These are phyloP conservation scores for Limnodromus scolopaceus DNA, from an alignment of 2,797 vertebrate genomes.

Conservation along the genomic window DNA sequence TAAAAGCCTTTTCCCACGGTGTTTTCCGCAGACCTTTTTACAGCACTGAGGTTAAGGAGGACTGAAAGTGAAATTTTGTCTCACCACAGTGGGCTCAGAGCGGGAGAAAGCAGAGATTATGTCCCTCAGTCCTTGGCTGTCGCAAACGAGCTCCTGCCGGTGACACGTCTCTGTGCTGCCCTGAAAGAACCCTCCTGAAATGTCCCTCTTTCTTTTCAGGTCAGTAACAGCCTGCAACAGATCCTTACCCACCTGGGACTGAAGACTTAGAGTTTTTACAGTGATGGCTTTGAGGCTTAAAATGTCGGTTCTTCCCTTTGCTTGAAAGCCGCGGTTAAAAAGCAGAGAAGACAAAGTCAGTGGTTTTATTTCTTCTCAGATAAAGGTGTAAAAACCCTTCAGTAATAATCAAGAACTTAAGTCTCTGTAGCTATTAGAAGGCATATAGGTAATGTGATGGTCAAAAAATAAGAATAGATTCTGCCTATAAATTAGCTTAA, in stretches of 20 bases:
- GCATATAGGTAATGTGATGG: not conserved
- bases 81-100: accelerated
- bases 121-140: not conserved
- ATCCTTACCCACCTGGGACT: not conserved
- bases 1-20: not conserved
- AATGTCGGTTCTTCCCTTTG: not conserved
- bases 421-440: not conserved
- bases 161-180: not conserved
- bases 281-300: not conserved
- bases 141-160: accelerated
- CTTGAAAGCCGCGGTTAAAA: not conserved
- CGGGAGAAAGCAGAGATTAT: not conserved
- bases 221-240: not conserved
- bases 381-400: not conserved
- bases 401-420: not conserved
- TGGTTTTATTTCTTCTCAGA: not conserved
- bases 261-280: not conserved
- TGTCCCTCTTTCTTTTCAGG: not conserved
- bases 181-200: not conserved
- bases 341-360: not conserved
- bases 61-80: not conserved
- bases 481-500: not conserved
- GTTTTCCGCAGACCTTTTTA: not conserved
- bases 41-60: not conserved
- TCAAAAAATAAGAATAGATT: not conserved